A percentile compares a stretch with the other conserved stretches of the same genome.
These are phyloP conservation scores for Hyperoplus lanceolatus DNA, from an alignment of 2,797 vertebrate species.

Conservation along the genomic window DNA sequence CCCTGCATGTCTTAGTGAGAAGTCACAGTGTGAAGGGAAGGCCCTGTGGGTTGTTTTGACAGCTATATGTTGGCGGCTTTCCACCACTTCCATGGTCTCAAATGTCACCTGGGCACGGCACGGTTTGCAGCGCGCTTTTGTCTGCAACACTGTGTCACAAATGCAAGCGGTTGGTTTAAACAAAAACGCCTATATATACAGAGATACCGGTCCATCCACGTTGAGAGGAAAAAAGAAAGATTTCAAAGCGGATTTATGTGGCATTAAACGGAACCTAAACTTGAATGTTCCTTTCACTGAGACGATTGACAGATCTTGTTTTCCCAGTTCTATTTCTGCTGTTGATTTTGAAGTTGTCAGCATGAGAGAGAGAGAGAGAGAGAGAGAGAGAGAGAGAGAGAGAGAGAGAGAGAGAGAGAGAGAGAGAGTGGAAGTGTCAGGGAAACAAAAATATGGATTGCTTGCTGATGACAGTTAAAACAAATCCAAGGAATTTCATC, in stretches of 20 bases:
- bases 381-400: no score
- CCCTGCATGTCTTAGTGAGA: conserved; percentile 33
- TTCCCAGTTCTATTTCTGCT: not conserved
- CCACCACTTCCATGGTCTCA: conserved; percentile 18
- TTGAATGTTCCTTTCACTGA: not conserved
- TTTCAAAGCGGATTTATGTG: not conserved
- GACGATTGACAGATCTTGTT: not conserved
- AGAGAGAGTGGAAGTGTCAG: not conserved
- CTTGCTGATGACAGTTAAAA: not conserved
- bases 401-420: no score
- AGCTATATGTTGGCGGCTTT: conserved; percentile 23
- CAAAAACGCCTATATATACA: conserved; percentile 1
- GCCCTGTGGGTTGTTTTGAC: conserved; percentile 46
- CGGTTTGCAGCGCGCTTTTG: conserved; percentile 10
- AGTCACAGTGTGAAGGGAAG: conserved; percentile 35
- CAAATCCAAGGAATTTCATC: not conserved
- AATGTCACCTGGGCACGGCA: conserved; percentile 18
- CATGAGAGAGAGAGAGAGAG: not conserved
- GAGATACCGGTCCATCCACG: not conserved
- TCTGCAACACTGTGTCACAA: not conserved
- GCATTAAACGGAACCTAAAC: not conserved
- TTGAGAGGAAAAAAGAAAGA: not conserved
- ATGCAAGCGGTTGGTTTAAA: conserved; percentile 3
- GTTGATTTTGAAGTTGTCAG: not conserved
- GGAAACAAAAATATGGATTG: not conserved